phyloP scores from a whole-genome alignment of 1,140 invertebrate species.

The Gonatopus flavifemur region DNA sequence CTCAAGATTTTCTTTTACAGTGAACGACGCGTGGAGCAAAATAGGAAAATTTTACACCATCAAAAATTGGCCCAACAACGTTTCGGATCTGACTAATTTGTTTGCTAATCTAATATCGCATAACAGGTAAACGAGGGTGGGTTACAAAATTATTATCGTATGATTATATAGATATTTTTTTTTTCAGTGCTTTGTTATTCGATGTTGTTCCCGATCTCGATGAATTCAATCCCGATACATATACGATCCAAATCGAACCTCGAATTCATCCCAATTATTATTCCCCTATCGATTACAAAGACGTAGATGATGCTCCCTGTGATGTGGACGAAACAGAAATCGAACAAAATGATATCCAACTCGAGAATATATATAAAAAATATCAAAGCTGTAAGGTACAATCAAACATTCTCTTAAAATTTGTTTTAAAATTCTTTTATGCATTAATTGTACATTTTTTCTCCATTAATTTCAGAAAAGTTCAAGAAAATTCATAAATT shows the following conservation, averaged over 20 bases:
- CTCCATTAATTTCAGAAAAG: constrained; percentile 22
- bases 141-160: not conserved
- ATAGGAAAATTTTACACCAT: constrained; percentile 25
- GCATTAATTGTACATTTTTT: too few species aligned
- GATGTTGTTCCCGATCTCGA: constrained; percentile 35
- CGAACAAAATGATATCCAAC: constrained; percentile 17
- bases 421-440: too few species aligned
- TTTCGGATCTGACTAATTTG: constrained; percentile 21
- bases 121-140: constrained; percentile 16
- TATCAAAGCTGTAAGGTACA: constrained; percentile 33
- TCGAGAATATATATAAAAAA: constrained; percentile 22
- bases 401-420: too few species aligned
- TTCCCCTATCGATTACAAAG: constrained; percentile 11
- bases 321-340: not conserved
- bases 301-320: constrained; percentile 22
- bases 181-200: constrained; percentile 34
- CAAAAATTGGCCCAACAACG: constrained; percentile 2
- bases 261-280: constrained; percentile 1
- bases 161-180: constrained; percentile 8
- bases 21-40: constrained; percentile 11
- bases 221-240: constrained; percentile 17
- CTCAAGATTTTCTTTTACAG: constrained; percentile 26
- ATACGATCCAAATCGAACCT: constrained; percentile 31
- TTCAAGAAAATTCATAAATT: constrained; percentile 9
- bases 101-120: constrained; percentile 16